Evolutionary conservation across 2,888 invertebrate species (phyloP).

Genomic region (Poecilobothrus nobilitatus): DNA sequence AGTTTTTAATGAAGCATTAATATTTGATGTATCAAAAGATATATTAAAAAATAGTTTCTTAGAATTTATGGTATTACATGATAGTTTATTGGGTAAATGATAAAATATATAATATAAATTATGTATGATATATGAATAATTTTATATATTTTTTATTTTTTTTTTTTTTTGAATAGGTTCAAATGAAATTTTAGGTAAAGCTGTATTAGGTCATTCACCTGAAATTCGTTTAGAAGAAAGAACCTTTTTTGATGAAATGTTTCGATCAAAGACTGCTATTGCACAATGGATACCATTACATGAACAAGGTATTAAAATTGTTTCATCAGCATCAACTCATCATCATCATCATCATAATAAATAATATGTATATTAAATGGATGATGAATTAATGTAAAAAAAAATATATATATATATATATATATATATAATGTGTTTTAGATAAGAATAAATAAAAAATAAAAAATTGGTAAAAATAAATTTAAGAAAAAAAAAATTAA

Average conservation of each 20-base stretch:
- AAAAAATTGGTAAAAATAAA: no score
- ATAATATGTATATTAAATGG: not conserved
- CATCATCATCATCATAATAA: not conserved
- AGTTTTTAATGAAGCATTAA: constrained; percentile 87
- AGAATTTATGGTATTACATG: constrained; percentile 54
- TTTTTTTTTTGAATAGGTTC: constrained; percentile 37
- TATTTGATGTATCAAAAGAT: constrained; percentile 77
- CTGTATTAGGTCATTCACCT: constrained; percentile 46
- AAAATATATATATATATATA: no score
- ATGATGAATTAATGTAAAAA: not conserved
- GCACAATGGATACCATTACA: constrained; percentile 52
- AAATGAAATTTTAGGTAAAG: constrained; percentile 48
- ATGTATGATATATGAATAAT: no score
- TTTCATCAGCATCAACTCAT: not conserved
- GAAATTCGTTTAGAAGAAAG: constrained; percentile 45
- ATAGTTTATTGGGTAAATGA: constrained; percentile 48
- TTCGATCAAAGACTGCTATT: constrained; percentile 50
- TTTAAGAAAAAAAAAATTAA: no score
- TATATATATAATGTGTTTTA: no score
- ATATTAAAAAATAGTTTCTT: constrained; percentile 48
- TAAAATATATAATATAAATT: not conserved
- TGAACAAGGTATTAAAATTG: constrained; percentile 42
- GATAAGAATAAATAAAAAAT: no score
- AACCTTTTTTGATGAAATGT: constrained; percentile 50
- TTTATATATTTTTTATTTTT: no score